Conservation (phyloP, 2,888 invertebrate genomes). For the Cyrtodaria siliqua region DNA sequence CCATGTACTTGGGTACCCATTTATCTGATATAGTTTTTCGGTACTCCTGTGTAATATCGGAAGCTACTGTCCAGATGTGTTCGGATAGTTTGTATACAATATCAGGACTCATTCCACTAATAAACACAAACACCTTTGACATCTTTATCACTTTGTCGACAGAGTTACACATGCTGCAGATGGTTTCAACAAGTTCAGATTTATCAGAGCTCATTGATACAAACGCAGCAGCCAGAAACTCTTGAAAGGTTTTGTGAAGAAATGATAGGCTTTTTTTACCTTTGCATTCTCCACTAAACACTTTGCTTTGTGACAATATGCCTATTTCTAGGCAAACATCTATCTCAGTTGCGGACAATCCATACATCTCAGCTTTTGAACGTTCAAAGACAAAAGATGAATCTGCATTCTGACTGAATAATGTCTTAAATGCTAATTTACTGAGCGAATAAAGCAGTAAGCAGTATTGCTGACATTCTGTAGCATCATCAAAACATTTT, state of each 20-base stretch:
- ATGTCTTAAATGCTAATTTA: neutral
- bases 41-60: too few species aligned
- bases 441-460: neutral
- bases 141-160: too few species aligned
- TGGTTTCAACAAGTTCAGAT: too few species aligned
- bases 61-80: too few species aligned
- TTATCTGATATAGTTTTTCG: too few species aligned
- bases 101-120: too few species aligned
- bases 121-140: too few species aligned
- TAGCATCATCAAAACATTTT: neutral
- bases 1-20: too few species aligned
- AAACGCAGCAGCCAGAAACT: constrained; percentile 1
- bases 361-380: constrained; percentile 2
- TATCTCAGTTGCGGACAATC: neutral
- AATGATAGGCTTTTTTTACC: constrained; percentile 7
- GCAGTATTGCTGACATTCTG: neutral
- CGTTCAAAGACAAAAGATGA: neutral
- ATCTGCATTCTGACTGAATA: neutral
- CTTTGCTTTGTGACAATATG: constrained; percentile 4
- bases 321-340: constrained; percentile 3
- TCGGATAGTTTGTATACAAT: too few species aligned
- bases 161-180: too few species aligned
- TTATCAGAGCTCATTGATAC: neutral
- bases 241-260: constrained; percentile 13
- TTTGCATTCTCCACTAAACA: neutral